These are phyloP conservation scores for Mycalesis mineus DNA, from an alignment of 2,888 invertebrate genomes.

Conservation along the genomic window DNA sequence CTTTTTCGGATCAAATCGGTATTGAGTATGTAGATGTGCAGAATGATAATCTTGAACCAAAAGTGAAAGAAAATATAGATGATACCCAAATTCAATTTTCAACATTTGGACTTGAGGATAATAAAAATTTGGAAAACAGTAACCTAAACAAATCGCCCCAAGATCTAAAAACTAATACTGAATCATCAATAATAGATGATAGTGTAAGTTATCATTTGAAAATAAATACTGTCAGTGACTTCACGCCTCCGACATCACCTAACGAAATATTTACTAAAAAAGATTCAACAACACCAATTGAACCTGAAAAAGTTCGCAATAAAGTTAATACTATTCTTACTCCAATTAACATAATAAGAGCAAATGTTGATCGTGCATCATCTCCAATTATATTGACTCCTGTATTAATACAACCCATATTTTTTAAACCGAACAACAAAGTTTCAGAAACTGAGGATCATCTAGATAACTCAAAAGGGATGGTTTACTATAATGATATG, in stretches of 20 bases:
- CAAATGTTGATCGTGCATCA: slow-evolving; percentile 37
- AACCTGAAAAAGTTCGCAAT: slow-evolving; percentile 33
- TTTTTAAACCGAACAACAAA: slow-evolving; percentile 42
- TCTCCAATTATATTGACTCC: slow-evolving; percentile 64
- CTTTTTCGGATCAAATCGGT: neutral
- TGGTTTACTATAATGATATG: slow-evolving; percentile 64
- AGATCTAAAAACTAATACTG: slow-evolving; percentile 23
- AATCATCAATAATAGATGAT: slow-evolving; percentile 44
- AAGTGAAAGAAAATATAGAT: neutral
- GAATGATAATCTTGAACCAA: neutral
- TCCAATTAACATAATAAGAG: slow-evolving; percentile 52
- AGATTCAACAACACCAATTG: slow-evolving; percentile 29
- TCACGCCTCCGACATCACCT: slow-evolving; percentile 35
- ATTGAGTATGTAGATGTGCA: neutral
- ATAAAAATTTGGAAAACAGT: neutral
- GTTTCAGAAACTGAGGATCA: slow-evolving; percentile 26
- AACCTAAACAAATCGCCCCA: neutral
- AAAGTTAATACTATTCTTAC: slow-evolving; percentile 50
- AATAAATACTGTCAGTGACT: slow-evolving; percentile 59
- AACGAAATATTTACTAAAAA: slow-evolving; percentile 32
- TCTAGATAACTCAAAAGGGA: slow-evolving; percentile 43
- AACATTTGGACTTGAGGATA: neutral
- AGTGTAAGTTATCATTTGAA: slow-evolving; percentile 66
- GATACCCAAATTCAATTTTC: too few species aligned
- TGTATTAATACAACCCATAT: slow-evolving; percentile 59